Percentiles rank a stretch among this genome's conserved stretches.
Evolutionary conservation across 2,888 invertebrate genomes (phyloP).

Genomic region (Malthinus flaveolus): DNA sequence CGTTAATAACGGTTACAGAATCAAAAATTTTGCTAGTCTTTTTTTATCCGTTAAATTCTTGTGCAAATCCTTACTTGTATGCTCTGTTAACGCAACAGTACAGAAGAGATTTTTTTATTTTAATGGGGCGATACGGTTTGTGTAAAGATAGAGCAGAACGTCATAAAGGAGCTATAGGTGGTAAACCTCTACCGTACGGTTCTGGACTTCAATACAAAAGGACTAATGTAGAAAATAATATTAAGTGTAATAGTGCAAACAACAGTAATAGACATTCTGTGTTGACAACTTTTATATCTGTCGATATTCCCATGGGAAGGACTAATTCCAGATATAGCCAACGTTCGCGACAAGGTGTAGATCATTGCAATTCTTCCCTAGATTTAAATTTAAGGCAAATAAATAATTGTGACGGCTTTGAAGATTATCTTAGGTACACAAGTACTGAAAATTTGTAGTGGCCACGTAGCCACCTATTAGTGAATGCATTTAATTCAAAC

Average conservation of each 20-base stretch:
- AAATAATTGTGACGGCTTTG: conserved; percentile 37
- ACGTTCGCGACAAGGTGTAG: conserved; percentile 36
- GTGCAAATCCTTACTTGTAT: conserved; percentile 71
- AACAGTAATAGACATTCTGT: conserved; percentile 48
- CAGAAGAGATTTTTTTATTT: conserved; percentile 60
- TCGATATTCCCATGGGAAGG: conserved; percentile 48
- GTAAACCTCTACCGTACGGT: conserved; percentile 50
- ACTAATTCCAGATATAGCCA: conserved; percentile 43
- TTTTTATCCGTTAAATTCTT: conserved; percentile 70
- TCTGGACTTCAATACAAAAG: conserved; percentile 48
- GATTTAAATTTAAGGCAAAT: conserved; percentile 43
- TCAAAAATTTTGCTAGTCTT: conserved; percentile 65
- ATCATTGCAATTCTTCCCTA: conserved; percentile 42
- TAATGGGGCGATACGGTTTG: conserved; percentile 57
- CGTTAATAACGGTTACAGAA: conserved; percentile 61
- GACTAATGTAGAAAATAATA: conserved; percentile 34
- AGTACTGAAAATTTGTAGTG: conserved; percentile 45
- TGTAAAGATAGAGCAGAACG: conserved; percentile 54
- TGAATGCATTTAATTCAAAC: background rate
- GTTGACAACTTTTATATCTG: conserved; percentile 51
- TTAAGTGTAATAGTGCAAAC: conserved; percentile 30
- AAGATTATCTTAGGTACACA: conserved; percentile 40
- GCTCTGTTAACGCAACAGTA: conserved; percentile 69
- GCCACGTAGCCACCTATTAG: background rate
- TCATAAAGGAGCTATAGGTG: conserved; percentile 55